A percentile compares a stretch with the other conserved stretches of the same genome.
Conservation (phyloP, 2,113 vertebrate species). For the Fulmarus glacialis region DNA sequence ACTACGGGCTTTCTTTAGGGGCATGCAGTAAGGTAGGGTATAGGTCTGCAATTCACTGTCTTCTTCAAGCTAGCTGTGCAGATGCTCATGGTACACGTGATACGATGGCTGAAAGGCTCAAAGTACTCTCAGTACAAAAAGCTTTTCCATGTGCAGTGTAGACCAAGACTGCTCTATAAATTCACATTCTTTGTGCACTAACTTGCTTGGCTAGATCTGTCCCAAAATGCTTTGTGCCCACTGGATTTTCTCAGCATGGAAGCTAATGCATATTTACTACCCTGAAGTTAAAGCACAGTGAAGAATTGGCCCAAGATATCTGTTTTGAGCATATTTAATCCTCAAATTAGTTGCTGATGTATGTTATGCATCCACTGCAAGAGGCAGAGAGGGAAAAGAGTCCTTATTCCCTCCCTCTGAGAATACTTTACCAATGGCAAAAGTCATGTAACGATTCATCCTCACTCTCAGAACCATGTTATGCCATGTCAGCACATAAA, state of each 20-base stretch:
- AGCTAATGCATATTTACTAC: background rate
- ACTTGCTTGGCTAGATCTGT: background rate
- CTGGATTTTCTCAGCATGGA: fast-evolving
- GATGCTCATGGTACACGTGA: fast-evolving
- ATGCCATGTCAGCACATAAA: background rate
- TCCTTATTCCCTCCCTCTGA: background rate
- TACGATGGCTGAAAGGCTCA: background rate
- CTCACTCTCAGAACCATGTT: background rate
- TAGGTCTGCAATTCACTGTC: background rate
- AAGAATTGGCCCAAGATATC: background rate
- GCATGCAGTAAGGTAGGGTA: background rate
- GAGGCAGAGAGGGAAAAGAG: background rate
- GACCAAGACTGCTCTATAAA: background rate
- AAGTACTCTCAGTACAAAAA: background rate
- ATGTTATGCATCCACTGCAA: background rate
- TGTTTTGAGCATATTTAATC: background rate
- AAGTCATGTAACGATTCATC: background rate
- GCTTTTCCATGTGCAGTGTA: background rate
- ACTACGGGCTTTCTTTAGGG: background rate
- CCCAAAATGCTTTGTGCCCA: background rate
- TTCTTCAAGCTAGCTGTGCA: background rate
- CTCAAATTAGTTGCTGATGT: background rate
- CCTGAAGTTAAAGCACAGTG: background rate
- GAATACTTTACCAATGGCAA: background rate
- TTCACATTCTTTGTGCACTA: background rate